A percentile compares a stretch with the other conserved stretches of the same genome.
phyloP scores from a whole-genome alignment of 2,113 vertebrate genomes.

The Rhipidura dahli region DNA sequence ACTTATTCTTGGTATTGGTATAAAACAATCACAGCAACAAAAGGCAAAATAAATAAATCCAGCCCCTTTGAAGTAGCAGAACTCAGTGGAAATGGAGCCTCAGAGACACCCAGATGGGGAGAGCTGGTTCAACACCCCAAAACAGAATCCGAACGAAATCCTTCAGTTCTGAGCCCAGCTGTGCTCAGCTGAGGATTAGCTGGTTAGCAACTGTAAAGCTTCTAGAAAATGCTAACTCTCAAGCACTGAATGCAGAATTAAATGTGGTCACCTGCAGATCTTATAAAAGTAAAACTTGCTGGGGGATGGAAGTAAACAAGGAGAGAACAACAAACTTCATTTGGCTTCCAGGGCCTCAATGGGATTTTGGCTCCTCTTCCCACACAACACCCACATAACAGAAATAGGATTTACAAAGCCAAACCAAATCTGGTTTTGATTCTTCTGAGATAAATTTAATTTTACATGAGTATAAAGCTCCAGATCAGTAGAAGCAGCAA shows the following conservation, averaged over 20 bases:
- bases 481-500: background rate
- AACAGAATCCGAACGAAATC: background rate
- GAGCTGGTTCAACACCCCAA: background rate
- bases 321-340: background rate
- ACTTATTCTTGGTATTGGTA: background rate
- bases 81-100: background rate
- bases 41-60: background rate
- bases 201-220: background rate
- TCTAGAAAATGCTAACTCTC: background rate
- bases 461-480: background rate
- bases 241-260: background rate
- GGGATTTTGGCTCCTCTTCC: background rate
- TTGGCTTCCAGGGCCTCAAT: background rate
- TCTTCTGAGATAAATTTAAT: background rate
- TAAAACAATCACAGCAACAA: background rate
- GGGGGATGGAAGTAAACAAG: background rate
- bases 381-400: background rate
- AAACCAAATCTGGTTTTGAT: slow-evolving; percentile 1
- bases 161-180: background rate
- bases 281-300: background rate
- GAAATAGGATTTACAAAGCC: background rate
- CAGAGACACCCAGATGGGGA: background rate
- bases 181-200: background rate
- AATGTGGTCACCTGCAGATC: background rate
- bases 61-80: background rate